These are phyloP conservation scores for Zaprionus lachaisei DNA, from an alignment of 1,140 invertebrate genomes.

Conservation along the genomic window DNA sequence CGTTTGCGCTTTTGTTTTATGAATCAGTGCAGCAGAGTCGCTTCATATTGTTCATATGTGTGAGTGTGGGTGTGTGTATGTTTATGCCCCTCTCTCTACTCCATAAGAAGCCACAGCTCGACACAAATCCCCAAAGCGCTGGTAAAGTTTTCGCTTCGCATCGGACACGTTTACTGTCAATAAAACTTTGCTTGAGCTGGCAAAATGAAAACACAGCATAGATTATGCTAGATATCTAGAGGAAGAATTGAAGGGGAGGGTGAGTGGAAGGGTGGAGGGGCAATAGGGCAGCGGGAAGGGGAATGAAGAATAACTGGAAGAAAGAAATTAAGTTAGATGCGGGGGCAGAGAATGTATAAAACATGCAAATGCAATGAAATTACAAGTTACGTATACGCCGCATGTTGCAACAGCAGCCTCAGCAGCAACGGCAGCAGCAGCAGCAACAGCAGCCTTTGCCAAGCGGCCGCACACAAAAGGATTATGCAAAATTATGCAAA, in stretches of 20 bases:
- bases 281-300: too few species aligned
- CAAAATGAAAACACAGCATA: conserved; percentile 59
- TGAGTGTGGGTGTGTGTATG: background rate
- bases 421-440: background rate
- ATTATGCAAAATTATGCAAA: conserved; percentile 80
- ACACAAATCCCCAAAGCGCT: conserved; percentile 67
- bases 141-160: conserved; percentile 71
- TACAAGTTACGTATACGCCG: conserved; percentile 81
- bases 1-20: conserved; percentile 68
- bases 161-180: conserved; percentile 80
- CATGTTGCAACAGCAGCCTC: conserved; percentile 47
- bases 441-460: background rate
- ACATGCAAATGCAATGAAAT: conserved; percentile 81
- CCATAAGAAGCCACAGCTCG: background rate
- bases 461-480: conserved; percentile 56
- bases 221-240: conserved; percentile 41
- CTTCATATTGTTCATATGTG: conserved; percentile 29
- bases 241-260: background rate
- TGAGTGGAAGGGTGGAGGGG: background rate
- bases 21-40: conserved; percentile 58
- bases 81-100: background rate
- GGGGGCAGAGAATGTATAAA: conserved; percentile 48
- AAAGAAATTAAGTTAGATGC: conserved; percentile 9
- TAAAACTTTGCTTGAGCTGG: conserved; percentile 74
- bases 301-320: conserved; percentile 11